Percentiles rank a stretch among this genome's conserved stretches.
These are phyloP conservation scores for Proteles cristata DNA, from an alignment of 2,113 vertebrate species.

Conservation along the genomic window DNA sequence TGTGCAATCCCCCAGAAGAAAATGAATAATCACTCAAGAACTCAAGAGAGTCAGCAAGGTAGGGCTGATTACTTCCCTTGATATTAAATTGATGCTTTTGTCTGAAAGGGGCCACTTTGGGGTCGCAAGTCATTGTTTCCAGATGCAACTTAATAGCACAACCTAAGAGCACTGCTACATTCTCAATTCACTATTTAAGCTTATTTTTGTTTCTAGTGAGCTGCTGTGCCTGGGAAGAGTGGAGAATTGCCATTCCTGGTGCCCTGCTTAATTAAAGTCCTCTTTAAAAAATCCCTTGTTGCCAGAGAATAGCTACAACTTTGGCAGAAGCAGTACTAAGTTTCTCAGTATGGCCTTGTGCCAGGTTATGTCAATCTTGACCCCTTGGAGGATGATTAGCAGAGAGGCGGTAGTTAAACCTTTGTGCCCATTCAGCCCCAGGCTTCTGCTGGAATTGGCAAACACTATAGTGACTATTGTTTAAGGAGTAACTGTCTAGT, in stretches of 20 bases:
- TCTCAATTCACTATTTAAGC: constrained; percentile 7
- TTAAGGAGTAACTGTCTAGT: constrained; percentile 40
- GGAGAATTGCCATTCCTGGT: constrained; percentile 14
- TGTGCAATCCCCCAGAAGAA: constrained; percentile 38
- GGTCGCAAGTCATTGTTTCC: constrained; percentile 49
- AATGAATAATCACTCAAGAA: constrained; percentile 64
- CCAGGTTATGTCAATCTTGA: constrained; percentile 28
- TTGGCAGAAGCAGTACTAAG: constrained; percentile 43
- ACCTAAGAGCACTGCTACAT: not conserved
- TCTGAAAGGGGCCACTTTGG: constrained; percentile 43
- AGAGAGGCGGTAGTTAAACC: constrained; percentile 41
- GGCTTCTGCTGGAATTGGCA: constrained; percentile 37
- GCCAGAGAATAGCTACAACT: constrained; percentile 44
- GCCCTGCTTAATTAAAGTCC: constrained; percentile 65
- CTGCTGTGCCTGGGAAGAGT: constrained; percentile 40
- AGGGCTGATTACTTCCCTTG: constrained; percentile 51
- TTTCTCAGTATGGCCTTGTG: not conserved
- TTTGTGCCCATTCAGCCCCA: constrained; percentile 6
- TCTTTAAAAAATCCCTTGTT: constrained; percentile 39
- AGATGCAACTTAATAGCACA: constrained; percentile 57
- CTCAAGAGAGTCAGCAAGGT: constrained; percentile 57
- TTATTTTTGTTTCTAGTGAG: constrained; percentile 43
- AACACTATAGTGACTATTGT: constrained; percentile 43
- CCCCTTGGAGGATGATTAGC: constrained; percentile 24
- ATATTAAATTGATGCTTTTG: constrained; percentile 66